Conservation (phyloP, 2,888 invertebrate species). For the Aleiodes leptofemur region DNA sequence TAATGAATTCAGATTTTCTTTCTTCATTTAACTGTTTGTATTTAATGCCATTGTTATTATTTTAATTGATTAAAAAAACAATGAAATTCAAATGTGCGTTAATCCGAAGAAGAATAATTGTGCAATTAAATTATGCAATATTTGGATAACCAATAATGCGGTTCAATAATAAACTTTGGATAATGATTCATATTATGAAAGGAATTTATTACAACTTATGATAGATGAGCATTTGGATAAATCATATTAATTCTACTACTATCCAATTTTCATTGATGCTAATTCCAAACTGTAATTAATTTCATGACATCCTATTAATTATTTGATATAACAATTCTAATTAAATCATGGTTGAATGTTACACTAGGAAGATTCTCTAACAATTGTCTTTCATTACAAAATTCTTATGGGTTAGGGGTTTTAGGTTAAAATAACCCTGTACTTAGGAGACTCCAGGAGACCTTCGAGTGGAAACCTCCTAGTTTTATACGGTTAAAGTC, state of each 20-base stretch:
- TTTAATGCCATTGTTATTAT: not conserved
- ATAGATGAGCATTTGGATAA: not conserved
- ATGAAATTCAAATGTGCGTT: not conserved
- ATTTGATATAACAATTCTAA: no score
- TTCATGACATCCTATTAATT: no score
- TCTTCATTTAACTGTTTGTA: not conserved
- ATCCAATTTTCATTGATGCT: no score
- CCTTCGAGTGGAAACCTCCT: not conserved
- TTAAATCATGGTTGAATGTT: no score
- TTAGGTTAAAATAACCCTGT: conserved; percentile 4
- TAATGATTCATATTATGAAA: conserved; percentile 11
- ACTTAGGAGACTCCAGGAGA: conserved; percentile 9
- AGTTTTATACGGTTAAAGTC: conserved; percentile 27
- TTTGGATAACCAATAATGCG: conserved; percentile 22
- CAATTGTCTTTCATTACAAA: no score
- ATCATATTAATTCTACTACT: not conserved
- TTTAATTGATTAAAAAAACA: not conserved
- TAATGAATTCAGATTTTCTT: not conserved
- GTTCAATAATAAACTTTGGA: conserved; percentile 16
- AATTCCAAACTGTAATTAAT: no score
- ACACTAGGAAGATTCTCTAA: no score
- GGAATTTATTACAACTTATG: not conserved
- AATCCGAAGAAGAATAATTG: conserved; percentile 11
- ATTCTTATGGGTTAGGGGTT: no score
- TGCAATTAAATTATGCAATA: conserved; percentile 7